A percentile compares a stretch with the other conserved stretches of the same genome.
These are phyloP conservation scores for Acleris emargana DNA, from an alignment of 2,888 invertebrate species.

Conservation along the genomic window DNA sequence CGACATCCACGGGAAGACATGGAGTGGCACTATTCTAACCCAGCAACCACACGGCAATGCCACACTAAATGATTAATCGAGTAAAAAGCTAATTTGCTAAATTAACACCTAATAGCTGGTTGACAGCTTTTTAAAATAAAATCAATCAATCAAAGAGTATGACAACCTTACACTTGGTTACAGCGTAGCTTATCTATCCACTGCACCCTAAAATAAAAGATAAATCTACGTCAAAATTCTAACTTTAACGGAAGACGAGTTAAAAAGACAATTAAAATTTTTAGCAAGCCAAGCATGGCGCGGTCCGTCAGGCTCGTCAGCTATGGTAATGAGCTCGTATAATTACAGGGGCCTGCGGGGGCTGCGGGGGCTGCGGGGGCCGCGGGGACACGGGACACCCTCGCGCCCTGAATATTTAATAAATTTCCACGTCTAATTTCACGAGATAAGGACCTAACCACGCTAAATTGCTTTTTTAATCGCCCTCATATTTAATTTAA, in stretches of 20 bases:
- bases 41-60: no score
- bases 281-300: slow-evolving; percentile 8
- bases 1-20: no score
- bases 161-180: no score
- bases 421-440: slow-evolving; percentile 15
- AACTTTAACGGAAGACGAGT: neutral
- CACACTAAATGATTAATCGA: no score
- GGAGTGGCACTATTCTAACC: no score
- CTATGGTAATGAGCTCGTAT: slow-evolving; percentile 10
- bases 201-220: no score
- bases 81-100: no score
- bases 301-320: slow-evolving; percentile 8
- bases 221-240: neutral
- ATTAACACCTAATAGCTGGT: no score
- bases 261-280: slow-evolving; percentile 11
- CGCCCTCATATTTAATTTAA: neutral
- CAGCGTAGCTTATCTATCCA: no score
- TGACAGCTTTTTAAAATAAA: no score
- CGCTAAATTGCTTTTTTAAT: slow-evolving; percentile 16
- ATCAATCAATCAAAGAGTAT: no score
- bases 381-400: neutral
- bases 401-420: slow-evolving; percentile 15
- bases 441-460: slow-evolving; percentile 9
- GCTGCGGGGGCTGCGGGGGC: neutral
- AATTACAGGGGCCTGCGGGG: slow-evolving; percentile 2